phyloP scores from a whole-genome alignment of 92 coral and sea anemone species.

The Heliopora coerulea region DNA sequence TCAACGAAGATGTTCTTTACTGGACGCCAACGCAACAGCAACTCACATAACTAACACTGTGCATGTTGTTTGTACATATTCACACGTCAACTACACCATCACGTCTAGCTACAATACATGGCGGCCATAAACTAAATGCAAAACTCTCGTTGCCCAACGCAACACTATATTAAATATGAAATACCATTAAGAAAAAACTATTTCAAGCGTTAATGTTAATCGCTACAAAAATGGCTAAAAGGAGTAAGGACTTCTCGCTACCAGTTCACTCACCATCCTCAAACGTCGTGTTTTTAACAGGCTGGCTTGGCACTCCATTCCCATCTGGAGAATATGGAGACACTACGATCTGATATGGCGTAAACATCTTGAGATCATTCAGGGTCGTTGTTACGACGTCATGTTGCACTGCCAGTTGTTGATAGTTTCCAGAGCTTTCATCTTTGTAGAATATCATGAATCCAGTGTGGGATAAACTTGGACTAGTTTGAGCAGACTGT shows the following conservation, averaged over 20 bases:
- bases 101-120: no score
- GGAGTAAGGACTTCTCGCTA: not conserved
- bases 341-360: slow-evolving; percentile 34
- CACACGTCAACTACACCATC: no score
- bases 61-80: no score
- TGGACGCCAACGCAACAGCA: no score
- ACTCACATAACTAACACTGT: no score
- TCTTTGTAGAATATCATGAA: slow-evolving; percentile 23
- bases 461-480: not conserved
- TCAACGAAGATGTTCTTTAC: no score
- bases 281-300: not conserved
- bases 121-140: no score
- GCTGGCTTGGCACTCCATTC: slow-evolving; percentile 21
- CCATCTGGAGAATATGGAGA: slow-evolving; percentile 39
- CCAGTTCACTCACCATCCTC: slow-evolving; percentile 19
- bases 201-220: no score
- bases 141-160: no score
- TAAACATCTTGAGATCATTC: slow-evolving; percentile 35
- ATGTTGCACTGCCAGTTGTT: not conserved
- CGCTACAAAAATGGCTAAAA: no score
- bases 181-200: no score
- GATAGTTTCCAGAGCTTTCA: not conserved
- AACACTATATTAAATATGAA: no score
- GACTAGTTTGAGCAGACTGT: not conserved
- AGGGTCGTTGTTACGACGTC: not conserved